Evolutionary conservation across 2,797 vertebrate genomes (phyloP).

Genomic region (Australoheros facetus): DNA sequence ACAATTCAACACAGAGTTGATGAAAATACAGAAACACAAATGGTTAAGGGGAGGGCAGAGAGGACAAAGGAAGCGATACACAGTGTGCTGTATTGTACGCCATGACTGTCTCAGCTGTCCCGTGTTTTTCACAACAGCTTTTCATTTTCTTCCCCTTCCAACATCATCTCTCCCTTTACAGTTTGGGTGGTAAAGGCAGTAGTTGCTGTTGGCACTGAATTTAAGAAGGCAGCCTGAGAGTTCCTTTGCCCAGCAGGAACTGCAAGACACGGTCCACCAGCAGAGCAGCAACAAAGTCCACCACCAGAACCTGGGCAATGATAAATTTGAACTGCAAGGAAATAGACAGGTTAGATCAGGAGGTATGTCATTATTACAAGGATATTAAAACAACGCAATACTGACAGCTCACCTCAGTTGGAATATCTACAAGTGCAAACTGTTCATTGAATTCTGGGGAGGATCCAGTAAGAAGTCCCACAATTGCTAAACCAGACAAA

Average conservation of each 20-base stretch:
- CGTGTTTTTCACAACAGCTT: constrained; percentile 56
- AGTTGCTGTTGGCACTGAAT: constrained; percentile 77
- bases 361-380: neutral
- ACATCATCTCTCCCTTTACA: constrained; percentile 72
- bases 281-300: constrained; percentile 90
- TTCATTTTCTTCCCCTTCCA: constrained; percentile 48
- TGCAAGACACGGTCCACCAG: constrained; percentile 89
- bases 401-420: constrained; percentile 84
- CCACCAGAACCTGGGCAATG: constrained; percentile 89
- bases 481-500: constrained; percentile 89
- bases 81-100: constrained; percentile 71
- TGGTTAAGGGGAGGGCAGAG: constrained; percentile 30
- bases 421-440: constrained; percentile 95
- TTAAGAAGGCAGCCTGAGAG: constrained; percentile 94
- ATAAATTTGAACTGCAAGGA: constrained; percentile 89
- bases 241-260: constrained; percentile 91
- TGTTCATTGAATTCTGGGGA: constrained; percentile 95
- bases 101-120: constrained; percentile 67
- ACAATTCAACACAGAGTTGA: constrained; percentile 25
- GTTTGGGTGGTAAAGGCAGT: constrained; percentile 76
- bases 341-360: neutral
- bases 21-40: constrained; percentile 48
- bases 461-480: constrained; percentile 89
- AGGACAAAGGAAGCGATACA: constrained; percentile 57
- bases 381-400: neutral